A percentile compares a stretch with the other conserved stretches of the same genome.
Evolutionary conservation across 2,888 invertebrate genomes (phyloP).

Genomic region (Hecatera dysodea): DNA sequence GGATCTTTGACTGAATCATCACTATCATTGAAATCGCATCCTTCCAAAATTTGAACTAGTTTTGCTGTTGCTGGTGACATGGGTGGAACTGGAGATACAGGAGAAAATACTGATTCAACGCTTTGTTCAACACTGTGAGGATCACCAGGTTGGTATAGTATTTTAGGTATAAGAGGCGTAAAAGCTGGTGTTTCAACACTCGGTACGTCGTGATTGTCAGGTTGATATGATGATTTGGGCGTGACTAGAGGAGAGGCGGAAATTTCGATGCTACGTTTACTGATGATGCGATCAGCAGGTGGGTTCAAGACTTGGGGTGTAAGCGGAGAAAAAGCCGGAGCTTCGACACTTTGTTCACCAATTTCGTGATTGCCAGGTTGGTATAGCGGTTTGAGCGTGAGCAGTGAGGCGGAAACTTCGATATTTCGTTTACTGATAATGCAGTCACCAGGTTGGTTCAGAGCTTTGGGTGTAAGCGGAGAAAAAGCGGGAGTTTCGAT

Average conservation of each 20-base stretch:
- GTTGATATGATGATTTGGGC: conserved; percentile 5
- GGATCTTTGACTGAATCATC: conserved; percentile 13
- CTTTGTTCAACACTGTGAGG: conserved; percentile 7
- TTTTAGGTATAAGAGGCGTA: conserved; percentile 10
- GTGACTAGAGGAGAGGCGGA: conserved; percentile 7
- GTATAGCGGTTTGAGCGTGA: conserved; percentile 10
- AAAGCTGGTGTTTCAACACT: conserved; percentile 5
- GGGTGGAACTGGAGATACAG: conserved; percentile 10
- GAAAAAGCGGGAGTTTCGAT: conserved; percentile 12
- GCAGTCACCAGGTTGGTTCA: conserved; percentile 10
- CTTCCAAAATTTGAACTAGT: conserved; percentile 13
- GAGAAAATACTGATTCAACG: conserved; percentile 16
- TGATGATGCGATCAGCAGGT: conserved; percentile 10
- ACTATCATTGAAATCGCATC: conserved; percentile 20
- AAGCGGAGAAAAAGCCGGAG: conserved; percentile 8
- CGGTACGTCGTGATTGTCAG: conserved; percentile 7
- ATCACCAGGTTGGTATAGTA: conserved; percentile 14
- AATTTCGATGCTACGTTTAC: conserved; percentile 5
- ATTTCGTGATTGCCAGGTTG: conserved; percentile 6
- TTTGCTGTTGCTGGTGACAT: conserved; percentile 6
- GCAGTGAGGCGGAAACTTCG: conserved; percentile 5
- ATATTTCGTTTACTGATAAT: conserved; percentile 8
- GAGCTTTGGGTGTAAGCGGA: conserved; percentile 11
- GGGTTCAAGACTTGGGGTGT: conserved; percentile 3
- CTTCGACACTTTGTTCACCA: conserved; percentile 1